phyloP scores from a whole-genome alignment of 2,888 invertebrate genomes.

The Candidula unifasciata region DNA sequence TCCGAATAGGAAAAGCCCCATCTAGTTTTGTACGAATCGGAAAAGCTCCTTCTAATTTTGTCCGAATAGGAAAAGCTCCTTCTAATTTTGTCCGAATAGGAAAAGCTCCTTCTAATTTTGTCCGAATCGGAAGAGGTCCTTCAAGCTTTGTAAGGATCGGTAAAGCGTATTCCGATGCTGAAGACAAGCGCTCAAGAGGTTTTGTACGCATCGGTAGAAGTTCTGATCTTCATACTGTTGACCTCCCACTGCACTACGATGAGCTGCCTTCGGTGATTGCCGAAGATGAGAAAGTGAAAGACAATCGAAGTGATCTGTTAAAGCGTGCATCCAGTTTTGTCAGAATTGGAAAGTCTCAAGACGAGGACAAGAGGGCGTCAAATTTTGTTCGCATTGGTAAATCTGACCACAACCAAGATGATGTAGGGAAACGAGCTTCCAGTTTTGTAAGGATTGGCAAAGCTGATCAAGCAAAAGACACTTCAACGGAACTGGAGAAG shows the following conservation, averaged over 20 bases:
- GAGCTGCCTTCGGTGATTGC: no score
- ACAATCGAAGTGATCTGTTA: no score
- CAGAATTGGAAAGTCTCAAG: neutral
- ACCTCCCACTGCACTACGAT: no score
- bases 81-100: conserved; percentile 58
- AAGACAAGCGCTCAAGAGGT: neutral
- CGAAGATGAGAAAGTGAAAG: no score
- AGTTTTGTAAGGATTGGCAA: conserved; percentile 56
- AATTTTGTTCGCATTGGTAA: conserved; percentile 55
- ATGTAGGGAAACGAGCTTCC: conserved; percentile 37
- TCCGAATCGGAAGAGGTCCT: conserved; percentile 37
- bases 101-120: conserved; percentile 31
- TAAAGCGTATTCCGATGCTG: conserved; percentile 12
- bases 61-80: conserved; percentile 49
- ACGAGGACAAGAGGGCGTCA: conserved; percentile 46
- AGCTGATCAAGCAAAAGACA: conserved; percentile 1
- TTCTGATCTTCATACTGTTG: no score
- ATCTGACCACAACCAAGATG: conserved; percentile 14
- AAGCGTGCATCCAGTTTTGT: conserved; percentile 47
- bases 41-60: conserved; percentile 39
- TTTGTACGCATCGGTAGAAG: conserved; percentile 46
- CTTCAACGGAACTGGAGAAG: conserved; percentile 7
- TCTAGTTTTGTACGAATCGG: conserved; percentile 51
- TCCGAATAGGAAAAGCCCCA: no score
- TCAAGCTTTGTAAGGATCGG: conserved; percentile 51